Base-by-base conservation (phyloP, 2,797 vertebrate genomes). In the Sitta carolinensis region DNA sequence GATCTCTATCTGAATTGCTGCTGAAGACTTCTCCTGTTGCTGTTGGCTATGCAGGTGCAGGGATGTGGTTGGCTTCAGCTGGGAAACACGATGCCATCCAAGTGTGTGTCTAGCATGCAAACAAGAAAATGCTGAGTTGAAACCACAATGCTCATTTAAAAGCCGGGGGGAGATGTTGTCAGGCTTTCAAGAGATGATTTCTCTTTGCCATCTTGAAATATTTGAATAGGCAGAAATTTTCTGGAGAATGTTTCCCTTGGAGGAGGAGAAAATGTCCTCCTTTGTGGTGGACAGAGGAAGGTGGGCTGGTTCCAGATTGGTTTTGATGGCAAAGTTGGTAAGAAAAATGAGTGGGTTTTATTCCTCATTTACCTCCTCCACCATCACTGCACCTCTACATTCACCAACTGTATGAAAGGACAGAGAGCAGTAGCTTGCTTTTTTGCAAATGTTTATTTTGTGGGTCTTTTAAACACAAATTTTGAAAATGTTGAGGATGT, bases 31-130 rank as follows among this genome's bases (percentile, higher is more conserved):
- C 93, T 95, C 45, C 45, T 32, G 85, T 96, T 96, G 95, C 96
- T 97, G 94, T 76, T 93, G 94, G 94, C 95, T 75, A 95, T 95
- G 92, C 95, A 96, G 95, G 95, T 96, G 95, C 95, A 96, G 93
- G 94, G 96, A 93, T 91, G 95, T 67, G 95, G 93, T 90, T 94
- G 93, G 83, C 82, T 94, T 94, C 94, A 96, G 94, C 91, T 96
- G 95, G 95, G 94, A 96, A 96, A 95, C 61, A 48, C 6, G 67
- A 84, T 94, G 95, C 93, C 85, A 86, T 93, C 80, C 91, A 96
- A 94, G 83, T 87, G 91, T 92, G 92, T 61, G 85, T 96, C 95
- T 94, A 90, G 93, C 91, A 96, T 97, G 95, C 95, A 96, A 97
- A 96, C 83, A 67, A 84, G 83, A 95, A 96, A 94, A 86, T 36